phyloP scores from a whole-genome alignment of 92 coral and sea anemone genomes.

The Porites cylindrica region DNA sequence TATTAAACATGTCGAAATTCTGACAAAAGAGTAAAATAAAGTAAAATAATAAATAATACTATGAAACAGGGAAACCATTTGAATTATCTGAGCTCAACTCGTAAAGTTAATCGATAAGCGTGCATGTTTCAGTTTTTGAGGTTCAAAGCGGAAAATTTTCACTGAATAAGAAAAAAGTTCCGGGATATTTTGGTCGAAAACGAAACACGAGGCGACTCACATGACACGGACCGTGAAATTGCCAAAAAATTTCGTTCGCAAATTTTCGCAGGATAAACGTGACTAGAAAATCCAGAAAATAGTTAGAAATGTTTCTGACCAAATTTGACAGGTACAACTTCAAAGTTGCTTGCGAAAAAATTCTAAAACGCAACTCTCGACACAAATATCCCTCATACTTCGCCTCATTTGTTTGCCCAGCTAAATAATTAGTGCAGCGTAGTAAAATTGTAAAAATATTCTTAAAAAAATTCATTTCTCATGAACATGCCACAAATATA shows the following conservation, averaged over 20 bases:
- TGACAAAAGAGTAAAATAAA: conserved; percentile 29
- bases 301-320: background rate
- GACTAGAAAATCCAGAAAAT: too few species aligned
- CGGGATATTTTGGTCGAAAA: conserved; percentile 47
- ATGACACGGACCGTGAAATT: conserved; percentile 72
- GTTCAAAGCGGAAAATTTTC: conserved; percentile 41
- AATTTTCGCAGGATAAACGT: background rate
- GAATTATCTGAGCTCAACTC: background rate
- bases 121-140: conserved; percentile 2
- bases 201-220: conserved; percentile 85
- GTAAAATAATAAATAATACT: conserved; percentile 38
- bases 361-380: conserved; percentile 33
- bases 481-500: conserved; percentile 11
- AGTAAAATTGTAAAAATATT: conserved; percentile 67
- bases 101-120: background rate
- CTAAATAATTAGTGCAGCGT: conserved; percentile 70
- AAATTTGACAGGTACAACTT: background rate
- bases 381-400: conserved; percentile 41
- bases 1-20: conserved; percentile 39
- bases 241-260: conserved; percentile 28
- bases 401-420: conserved; percentile 86
- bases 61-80: background rate
- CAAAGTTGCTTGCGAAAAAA: conserved; percentile 17
- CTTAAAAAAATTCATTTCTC: conserved; percentile 58
- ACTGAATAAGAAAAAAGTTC: conserved; percentile 46